Conservation (phyloP, 1,140 invertebrate genomes). For the Agrypnia vestita region DNA sequence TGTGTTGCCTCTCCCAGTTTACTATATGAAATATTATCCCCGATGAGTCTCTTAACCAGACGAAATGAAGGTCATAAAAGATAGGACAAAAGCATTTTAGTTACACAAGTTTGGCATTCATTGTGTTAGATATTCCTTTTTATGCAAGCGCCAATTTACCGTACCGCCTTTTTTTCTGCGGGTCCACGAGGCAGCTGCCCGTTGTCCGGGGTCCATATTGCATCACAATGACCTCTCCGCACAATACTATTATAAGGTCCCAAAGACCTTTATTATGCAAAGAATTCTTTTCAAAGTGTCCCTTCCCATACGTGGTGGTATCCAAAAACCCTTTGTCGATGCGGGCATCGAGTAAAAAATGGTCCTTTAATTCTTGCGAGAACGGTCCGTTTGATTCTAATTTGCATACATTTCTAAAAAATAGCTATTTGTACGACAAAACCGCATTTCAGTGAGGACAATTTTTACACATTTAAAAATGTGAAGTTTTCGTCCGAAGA, state of each 20-base stretch:
- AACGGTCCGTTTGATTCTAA: constrained; percentile 13
- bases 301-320: constrained; percentile 7
- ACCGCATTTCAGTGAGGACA: no score
- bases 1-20: no score
- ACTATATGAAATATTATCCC: no score
- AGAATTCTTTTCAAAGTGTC: constrained; percentile 39
- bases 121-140: constrained; percentile 1
- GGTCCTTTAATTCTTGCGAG: constrained; percentile 3
- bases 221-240: constrained; percentile 40
- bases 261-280: constrained; percentile 39
- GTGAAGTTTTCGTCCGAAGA: no score
- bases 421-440: no score
- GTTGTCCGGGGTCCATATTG: constrained; percentile 34
- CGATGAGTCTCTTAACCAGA: no score
- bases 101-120: not conserved
- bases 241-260: constrained; percentile 41
- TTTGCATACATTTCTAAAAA: constrained; percentile 20
- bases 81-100: not conserved
- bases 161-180: not conserved
- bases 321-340: constrained; percentile 31
- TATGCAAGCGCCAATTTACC: constrained; percentile 10
- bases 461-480: no score
- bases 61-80: not conserved
- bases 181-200: constrained; percentile 2
- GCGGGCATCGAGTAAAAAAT: constrained; percentile 24